These are phyloP conservation scores for Artemia sinica DNA, from an alignment of 2,888 invertebrate species.

Conservation along the genomic window DNA sequence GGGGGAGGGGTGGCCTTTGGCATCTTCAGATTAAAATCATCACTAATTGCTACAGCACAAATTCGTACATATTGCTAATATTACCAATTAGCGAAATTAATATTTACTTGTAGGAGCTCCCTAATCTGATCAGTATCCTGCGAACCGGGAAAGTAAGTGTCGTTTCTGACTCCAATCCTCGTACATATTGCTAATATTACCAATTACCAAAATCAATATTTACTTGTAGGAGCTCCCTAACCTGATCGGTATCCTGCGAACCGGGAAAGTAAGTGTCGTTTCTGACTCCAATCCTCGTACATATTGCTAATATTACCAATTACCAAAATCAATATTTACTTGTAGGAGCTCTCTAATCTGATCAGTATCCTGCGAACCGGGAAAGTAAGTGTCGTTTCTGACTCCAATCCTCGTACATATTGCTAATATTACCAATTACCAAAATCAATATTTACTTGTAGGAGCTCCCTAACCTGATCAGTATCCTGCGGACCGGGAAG, in stretches of 20 bases:
- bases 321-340: slow-evolving; percentile 15
- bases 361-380: slow-evolving; percentile 49
- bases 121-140: slow-evolving; percentile 52
- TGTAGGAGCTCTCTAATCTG: slow-evolving; percentile 51
- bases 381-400: slow-evolving; percentile 51
- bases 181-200: no score
- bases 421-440: no score
- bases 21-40: no score
- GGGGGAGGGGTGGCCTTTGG: no score
- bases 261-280: slow-evolving; percentile 51
- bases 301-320: no score
- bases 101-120: slow-evolving; percentile 40
- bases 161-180: slow-evolving; percentile 57
- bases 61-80: no score
- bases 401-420: slow-evolving; percentile 48
- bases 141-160: slow-evolving; percentile 50
- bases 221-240: slow-evolving; percentile 47
- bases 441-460: slow-evolving; percentile 23
- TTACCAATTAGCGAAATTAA: no score
- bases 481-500: slow-evolving; percentile 48
- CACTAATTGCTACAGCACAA: no score
- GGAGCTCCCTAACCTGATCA: slow-evolving; percentile 56
- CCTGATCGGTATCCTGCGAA: slow-evolving; percentile 47
- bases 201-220: no score
- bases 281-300: slow-evolving; percentile 60